Base-by-base conservation (phyloP, 2,888 invertebrate species). In the Scaptomyza parva region DNA sequence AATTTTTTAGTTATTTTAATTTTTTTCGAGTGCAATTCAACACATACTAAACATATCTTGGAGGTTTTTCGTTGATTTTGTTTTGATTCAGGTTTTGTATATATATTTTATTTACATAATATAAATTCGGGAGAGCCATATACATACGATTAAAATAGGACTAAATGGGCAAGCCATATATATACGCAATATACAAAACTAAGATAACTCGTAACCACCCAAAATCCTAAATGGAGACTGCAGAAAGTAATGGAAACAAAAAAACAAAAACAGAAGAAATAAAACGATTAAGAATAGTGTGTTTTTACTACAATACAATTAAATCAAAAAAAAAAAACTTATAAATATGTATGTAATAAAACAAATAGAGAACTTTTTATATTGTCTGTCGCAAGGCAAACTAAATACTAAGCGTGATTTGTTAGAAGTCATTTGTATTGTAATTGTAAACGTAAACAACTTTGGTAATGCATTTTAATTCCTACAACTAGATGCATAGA, bases 201-300 rank as follows among this genome's bases (percentile, higher is more conserved):
- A 78, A 78, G 83, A 83, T 74, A 84, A 84, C 82, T 86, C 87
- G 87, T 84, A 83, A 83, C 82, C 82, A 83, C 82, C 82, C 82
- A 86, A 79, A 86, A 83, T 84, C 84, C 84, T 85, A 85, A 76
- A 84, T 76, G 82, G 82, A 83, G 82, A 83, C 82, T 83, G 82
- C 82, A 77, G 78, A 63, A 77, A 60, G 70, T 70, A 70, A 72
- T 65, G 54, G 73, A 78, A 83, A 75, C 74, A 77, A 83, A 30
- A 35, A 30, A 3, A 1, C 4, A 8, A 35, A 35, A n/a, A n/a
- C n/a, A n/a, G n/a, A n/a, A n/a, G n/a, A n/a, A n/a, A n/a, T n/a
- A n/a, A 33, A 14, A n/a, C 7, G n/a, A 35, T 8, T 35, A 35
- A 14, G 35, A 35, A 14, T 14, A 35, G 14, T 35, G 35, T 35